Conservation (phyloP, 2,888 invertebrate genomes). For the Caenorhabditis angaria region DNA sequence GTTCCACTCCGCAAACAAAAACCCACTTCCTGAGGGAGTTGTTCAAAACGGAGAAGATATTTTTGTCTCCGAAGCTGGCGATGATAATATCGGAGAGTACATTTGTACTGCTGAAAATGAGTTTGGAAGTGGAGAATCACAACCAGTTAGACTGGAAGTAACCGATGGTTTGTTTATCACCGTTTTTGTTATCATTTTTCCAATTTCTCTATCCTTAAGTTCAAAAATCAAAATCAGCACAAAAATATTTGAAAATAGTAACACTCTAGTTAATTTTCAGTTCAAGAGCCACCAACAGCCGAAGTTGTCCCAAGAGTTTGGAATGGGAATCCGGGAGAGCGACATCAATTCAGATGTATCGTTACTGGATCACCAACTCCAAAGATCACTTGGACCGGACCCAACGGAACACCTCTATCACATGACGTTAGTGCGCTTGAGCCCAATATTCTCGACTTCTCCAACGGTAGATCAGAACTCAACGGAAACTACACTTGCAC, state of each 20-base stretch:
- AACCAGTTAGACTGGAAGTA: conserved; percentile 63
- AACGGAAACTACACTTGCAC: conserved; percentile 68
- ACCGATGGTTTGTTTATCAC: conserved; percentile 64
- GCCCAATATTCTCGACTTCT: conserved; percentile 62
- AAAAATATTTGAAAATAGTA: no score
- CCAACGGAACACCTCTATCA: conserved; percentile 66
- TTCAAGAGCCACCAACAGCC: conserved; percentile 70
- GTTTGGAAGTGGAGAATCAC: conserved; percentile 61
- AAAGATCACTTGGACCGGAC: conserved; percentile 68
- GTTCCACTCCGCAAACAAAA: conserved; percentile 53
- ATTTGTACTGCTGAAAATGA: conserved; percentile 68
- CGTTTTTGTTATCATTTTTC: not conserved
- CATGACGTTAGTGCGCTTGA: conserved; percentile 70
- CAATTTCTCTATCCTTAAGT: not conserved
- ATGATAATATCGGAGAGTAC: conserved; percentile 62
- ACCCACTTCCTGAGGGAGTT: conserved; percentile 61
- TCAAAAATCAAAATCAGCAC: not conserved
- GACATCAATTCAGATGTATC: conserved; percentile 68
- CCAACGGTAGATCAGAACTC: conserved; percentile 57
- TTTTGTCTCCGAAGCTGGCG: conserved; percentile 60
- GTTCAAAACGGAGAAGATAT: conserved; percentile 63
- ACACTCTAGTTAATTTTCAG: conserved; percentile 36
- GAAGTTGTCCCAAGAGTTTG: conserved; percentile 69
- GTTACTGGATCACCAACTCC: conserved; percentile 68
- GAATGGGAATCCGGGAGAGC: conserved; percentile 71